These are phyloP conservation scores for Phataginus tetradactyla DNA, from an alignment of 2,797 vertebrate species.

Conservation along the genomic window DNA sequence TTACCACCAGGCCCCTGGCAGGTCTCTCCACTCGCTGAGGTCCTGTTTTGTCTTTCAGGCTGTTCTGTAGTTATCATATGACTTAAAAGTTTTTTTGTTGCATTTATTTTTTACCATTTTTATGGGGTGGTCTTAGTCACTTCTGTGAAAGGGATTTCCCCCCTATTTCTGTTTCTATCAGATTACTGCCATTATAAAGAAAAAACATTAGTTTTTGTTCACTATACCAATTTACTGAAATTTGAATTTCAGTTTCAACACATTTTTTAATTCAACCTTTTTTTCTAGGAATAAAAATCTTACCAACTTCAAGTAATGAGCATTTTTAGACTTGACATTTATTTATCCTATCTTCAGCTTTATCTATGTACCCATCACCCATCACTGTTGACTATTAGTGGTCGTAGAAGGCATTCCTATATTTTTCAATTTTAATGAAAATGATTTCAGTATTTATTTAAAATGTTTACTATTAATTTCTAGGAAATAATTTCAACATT, in stretches of 20 bases:
- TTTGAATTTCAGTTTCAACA: not conserved
- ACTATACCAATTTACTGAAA: not conserved
- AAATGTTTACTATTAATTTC: not conserved
- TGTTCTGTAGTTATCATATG: not conserved
- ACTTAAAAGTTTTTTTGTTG: not conserved
- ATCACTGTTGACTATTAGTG: not conserved
- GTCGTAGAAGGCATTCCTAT: not conserved
- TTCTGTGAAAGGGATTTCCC: not conserved
- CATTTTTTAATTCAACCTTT: not conserved
- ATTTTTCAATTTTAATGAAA: not conserved
- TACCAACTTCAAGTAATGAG: not conserved
- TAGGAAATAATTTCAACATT: not conserved
- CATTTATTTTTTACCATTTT: not conserved
- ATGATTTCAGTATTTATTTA: not conserved
- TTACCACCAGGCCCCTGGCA: not conserved
- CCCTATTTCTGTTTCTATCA: not conserved
- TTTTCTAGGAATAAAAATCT: not conserved
- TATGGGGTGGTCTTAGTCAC: not conserved
- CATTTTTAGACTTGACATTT: not conserved
- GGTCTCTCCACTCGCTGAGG: not conserved
- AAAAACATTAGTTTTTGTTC: not conserved
- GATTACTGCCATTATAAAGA: not conserved
- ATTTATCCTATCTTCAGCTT: not conserved
- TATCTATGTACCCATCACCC: not conserved
- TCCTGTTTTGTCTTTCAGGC: not conserved